Base-by-base conservation (phyloP, 1,140 invertebrate species). In the Goniozus legneri region DNA sequence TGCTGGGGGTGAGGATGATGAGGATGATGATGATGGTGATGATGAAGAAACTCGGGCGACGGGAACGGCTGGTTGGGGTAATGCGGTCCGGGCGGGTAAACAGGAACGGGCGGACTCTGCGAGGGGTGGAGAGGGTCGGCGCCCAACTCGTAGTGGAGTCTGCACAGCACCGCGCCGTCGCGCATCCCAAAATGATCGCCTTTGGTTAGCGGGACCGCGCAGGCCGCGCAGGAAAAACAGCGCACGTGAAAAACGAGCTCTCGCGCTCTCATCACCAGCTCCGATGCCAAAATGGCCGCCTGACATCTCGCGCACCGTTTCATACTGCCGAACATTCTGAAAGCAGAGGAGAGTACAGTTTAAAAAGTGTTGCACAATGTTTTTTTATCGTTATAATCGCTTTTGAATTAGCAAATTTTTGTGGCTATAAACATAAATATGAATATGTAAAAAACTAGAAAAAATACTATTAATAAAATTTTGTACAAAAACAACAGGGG, bases 101-200 rank as follows among this genome's bases (percentile, higher is more conserved):
- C 73, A 16, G 73, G 75, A 1, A 73, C 72, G 45, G 75, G 80
- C 59, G 71, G 80, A 71, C 75, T 83, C 59, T 84, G 82, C 39
- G 82, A 80, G 20, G 82, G 81, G 49, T 84, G 79, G 1, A 83
- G 67, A n/a, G n/a, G n/a, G 12, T 82, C 80, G 21, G 81, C 80
- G n/a, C 78, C 75, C 65, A 88, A 83, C 61, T 89, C 87, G 76
- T 91, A 93, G 74, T 93, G 90, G 45, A 87, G 77, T 61, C 89
- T 84, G 76, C 89, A 91, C 58, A 88, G 86, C 19, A 93, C 87
- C 21, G 86, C 83, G 8, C 87, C 85, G 57, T 91, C 87, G 48
- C 89, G 82, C 78, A 94, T 91, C 27, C 94, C 94, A 73, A 95
- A 97, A 56, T 95, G 91, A 69, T 98, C 95, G 13, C 95, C 89